Evolutionary conservation across 2,113 vertebrate species (phyloP), one percentile per base, ranked within the genome.

Genomic region (Balaenoptera acutorostrata): DNA sequence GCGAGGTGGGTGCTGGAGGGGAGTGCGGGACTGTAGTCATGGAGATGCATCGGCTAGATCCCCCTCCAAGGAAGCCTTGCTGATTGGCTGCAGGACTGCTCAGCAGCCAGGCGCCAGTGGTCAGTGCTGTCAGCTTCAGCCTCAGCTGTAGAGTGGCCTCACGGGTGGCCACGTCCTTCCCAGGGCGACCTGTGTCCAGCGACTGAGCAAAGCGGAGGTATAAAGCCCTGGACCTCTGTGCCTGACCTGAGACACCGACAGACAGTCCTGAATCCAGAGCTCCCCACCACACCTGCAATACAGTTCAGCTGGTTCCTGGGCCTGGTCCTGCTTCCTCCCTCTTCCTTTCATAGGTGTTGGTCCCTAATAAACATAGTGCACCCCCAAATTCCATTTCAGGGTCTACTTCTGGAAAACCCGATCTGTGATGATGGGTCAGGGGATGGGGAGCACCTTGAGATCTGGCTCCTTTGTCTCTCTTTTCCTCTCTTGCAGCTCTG

Each of bases 11-110:
- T 55, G 77, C 33, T 8, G 2, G 69, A 82, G 80, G 18, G 5
- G 13, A 44, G n/a, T 12, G 6, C 0, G 0, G 11, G 7, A 31
- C 5, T 6, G 57, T 5, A 1, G 11, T 31, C 41, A 0, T 0
- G 11, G 31, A 69, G 57, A 36, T 9, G 63, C 4, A 0, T 21
- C 14, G 3, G 55, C 36, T 49, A 66, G 21, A 52, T n/a, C 6
- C 12, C 5, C 5, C 27, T 78, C 1, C 33, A 10, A 39, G 23
- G 41, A 72, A 14, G 49, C 33, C 33, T 75, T 44, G 23, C 20
- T 86, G n/a, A 13, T 23, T 11, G 15, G 69, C 29, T n/a, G 18
- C 7, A 23, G 59, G 31, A 63, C 29, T 64, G 13, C 5, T 81
- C 23, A 74, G 61, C 8, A 72, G 64, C 55, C n/a, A n/a, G 39